Conservation (phyloP, 2,113 vertebrate species). For the Acrocephalus arundinaceus region DNA sequence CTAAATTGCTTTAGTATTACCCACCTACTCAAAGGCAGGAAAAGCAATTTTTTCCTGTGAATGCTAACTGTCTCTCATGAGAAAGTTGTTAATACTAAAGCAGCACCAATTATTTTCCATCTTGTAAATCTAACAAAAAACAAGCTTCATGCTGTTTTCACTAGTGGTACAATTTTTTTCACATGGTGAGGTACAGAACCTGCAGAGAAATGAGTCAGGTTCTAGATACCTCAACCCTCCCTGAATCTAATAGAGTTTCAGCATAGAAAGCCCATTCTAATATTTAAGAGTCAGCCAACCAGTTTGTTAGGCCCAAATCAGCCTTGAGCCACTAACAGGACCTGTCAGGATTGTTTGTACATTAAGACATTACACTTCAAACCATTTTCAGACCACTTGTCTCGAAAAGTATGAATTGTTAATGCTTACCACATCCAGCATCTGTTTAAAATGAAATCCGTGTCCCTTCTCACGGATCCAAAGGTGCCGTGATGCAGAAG, state of each 20-base stretch:
- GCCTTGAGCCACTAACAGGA: neutral
- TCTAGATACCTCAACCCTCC: neutral
- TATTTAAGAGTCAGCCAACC: neutral
- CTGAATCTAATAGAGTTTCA: neutral
- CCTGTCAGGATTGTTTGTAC: neutral
- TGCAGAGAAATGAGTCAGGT: neutral
- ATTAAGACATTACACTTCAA: neutral
- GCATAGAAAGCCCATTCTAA: neutral
- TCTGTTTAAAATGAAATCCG: neutral
- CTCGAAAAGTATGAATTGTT: neutral
- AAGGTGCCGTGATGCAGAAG: neutral
- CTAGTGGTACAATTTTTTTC: neutral
- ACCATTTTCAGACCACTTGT: neutral
- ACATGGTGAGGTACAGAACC: neutral
- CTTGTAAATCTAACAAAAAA: neutral
- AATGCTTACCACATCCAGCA: neutral
- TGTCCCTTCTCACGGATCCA: rapidly evolving
- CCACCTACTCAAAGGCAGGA: neutral
- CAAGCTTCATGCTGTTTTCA: neutral
- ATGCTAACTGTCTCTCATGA: neutral
- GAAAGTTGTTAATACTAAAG: neutral
- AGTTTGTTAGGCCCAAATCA: neutral
- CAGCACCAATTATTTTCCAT: neutral
- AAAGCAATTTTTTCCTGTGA: neutral
- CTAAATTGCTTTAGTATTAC: neutral